Conservation (phyloP, 2,113 vertebrate species). For the Pampusana beccarii region DNA sequence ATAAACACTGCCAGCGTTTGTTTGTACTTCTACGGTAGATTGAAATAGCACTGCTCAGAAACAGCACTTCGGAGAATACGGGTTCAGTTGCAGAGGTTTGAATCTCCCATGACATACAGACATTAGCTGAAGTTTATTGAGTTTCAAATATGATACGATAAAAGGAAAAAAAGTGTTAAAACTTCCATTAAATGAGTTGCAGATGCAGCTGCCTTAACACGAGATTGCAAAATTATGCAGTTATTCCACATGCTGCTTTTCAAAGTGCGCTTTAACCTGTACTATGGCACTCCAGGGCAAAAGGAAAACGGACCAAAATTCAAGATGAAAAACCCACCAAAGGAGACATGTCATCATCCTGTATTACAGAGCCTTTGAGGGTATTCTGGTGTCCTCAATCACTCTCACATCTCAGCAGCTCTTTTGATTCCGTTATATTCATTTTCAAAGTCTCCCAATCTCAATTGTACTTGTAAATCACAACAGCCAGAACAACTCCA, state of each 20-base stretch:
- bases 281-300: not conserved
- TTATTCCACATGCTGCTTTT: not conserved
- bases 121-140: slow-evolving; percentile 8
- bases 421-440: not conserved
- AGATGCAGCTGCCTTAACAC: not conserved
- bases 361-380: not conserved
- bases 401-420: not conserved
- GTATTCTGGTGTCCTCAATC: not conserved
- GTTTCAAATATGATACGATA: not conserved
- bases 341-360: not conserved
- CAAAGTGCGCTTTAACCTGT: not conserved
- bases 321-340: not conserved
- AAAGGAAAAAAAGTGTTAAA: not conserved
- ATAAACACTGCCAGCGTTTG: not conserved
- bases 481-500: not conserved
- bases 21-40: not conserved
- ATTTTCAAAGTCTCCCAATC: not conserved
- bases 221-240: not conserved
- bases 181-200: not conserved
- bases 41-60: not conserved
- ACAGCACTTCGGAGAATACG: not conserved
- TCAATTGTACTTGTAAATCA: not conserved
- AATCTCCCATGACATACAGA: not conserved
- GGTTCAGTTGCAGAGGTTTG: not conserved
- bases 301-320: not conserved